Base-by-base conservation (phyloP, 2,797 vertebrate genomes). In the Pseudochirops cupreus region DNA sequence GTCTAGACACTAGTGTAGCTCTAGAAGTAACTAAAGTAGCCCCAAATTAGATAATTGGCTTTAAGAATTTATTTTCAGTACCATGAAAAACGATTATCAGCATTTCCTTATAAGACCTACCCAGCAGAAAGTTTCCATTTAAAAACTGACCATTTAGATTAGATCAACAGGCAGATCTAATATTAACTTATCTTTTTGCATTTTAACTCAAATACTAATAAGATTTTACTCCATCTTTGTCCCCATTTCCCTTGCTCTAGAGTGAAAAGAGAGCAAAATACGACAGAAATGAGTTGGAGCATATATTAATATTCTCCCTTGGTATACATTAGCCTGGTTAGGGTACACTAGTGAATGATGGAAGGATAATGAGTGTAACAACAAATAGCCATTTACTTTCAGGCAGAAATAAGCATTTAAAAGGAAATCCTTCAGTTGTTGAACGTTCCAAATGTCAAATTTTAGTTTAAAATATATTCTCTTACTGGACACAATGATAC, bases 31-130 rank as follows among this genome's bases (percentile, higher is more conserved):
- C 90, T 56, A 54, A 24, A 59, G 0, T 94, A 94, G 92, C 31
- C 89, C 67, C 53, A 62, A 26, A 33, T 56, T 94, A 91, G 55
- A n/a, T 90, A 94, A 94, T 62, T 67, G 89, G 31, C 91, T 90
- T 95, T 94, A 90, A 93, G 57, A 90, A 53, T 95, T 96, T 93
- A 50, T 50, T 50, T 46, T 87, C 39, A 87, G 10, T 87, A 50
- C 39, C 39, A 87, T 87, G 39, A 87, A 50, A 87, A 87, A 87
- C 11, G 2, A 87, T 87, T 87, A 82, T 82, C 67, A 46, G n/a
- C 24, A 21, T 82, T 82, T 39, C n/a, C 39, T 82, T 56, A 29
- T 11, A 94, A 82, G 53, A 31, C 9, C 26, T 96, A n/a, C 54
- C n/a, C 29, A 62, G 91, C 26, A 90, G 26, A 52, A 95, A 87